Evolutionary conservation across 2,797 vertebrate species (phyloP).

Genomic region (Gila robusta): DNA sequence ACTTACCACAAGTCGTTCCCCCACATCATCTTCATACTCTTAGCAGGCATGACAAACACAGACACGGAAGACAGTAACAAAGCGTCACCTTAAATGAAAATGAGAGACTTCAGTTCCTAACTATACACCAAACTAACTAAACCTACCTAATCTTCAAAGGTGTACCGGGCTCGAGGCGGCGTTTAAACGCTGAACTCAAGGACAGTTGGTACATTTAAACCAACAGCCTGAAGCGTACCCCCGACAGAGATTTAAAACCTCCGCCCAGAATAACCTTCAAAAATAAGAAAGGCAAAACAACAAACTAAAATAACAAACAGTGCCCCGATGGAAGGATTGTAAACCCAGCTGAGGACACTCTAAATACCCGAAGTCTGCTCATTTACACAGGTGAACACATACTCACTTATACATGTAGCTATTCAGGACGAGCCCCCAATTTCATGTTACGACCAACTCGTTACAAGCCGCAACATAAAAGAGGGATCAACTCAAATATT

Average conservation of each 20-base stretch:
- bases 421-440: no score
- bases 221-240: not conserved
- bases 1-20: no score
- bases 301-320: no score
- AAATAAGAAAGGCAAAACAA: not conserved
- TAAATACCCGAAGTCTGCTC: no score
- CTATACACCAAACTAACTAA: not conserved
- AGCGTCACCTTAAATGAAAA: not conserved
- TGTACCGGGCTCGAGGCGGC: not conserved
- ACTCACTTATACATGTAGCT: no score
- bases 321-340: no score
- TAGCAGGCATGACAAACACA: not conserved
- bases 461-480: no score
- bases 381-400: no score
- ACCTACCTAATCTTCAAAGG: constrained; percentile 14
- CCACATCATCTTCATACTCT: not conserved
- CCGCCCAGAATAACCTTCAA: not conserved
- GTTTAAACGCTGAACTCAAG: not conserved
- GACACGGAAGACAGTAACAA: not conserved
- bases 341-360: no score
- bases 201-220: not conserved
- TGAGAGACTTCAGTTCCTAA: not conserved
- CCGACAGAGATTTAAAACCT: not conserved
- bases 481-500: no score
- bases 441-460: no score